A percentile compares a stretch with the other conserved stretches of the same genome.
These are phyloP conservation scores for Remorina albescens DNA, from an alignment of 2,797 vertebrate genomes.

Conservation along the genomic window DNA sequence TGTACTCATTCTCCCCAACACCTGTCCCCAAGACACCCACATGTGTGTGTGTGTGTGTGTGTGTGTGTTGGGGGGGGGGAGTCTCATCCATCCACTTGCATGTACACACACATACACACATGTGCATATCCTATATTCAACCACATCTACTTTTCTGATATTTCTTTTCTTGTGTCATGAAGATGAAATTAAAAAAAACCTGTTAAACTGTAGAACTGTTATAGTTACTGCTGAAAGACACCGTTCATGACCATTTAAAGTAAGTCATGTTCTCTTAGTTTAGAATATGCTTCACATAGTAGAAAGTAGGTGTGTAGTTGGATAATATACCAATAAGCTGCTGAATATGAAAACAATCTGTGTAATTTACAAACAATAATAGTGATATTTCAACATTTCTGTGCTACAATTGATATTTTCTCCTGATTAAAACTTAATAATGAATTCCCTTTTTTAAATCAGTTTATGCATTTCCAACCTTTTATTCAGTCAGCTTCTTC, in stretches of 20 bases:
- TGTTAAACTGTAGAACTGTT: neutral
- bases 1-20: constrained; percentile 72
- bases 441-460: neutral
- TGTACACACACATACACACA: neutral
- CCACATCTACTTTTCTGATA: constrained; percentile 6
- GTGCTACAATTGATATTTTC: neutral
- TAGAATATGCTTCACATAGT: neutral
- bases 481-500: too few relatives aligned
- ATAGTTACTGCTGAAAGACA: neutral
- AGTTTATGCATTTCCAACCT: neutral
- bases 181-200: neutral
- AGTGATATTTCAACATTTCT: neutral
- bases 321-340: neutral
- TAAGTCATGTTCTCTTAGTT: neutral
- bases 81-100: constrained; percentile 57
- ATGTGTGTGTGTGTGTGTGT: constrained; percentile 8
- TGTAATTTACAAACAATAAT: neutral
- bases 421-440: neutral
- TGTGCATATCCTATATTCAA: constrained; percentile 6
- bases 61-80: too few relatives aligned
- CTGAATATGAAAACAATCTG: neutral
- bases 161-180: constrained; percentile 2
- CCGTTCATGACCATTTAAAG: neutral
- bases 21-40: constrained; percentile 70
- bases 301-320: neutral